Percentiles rank a stretch among this genome's conserved stretches.
Evolutionary conservation across 2,888 invertebrate species (phyloP).

Genomic region (Philaethria dido): DNA sequence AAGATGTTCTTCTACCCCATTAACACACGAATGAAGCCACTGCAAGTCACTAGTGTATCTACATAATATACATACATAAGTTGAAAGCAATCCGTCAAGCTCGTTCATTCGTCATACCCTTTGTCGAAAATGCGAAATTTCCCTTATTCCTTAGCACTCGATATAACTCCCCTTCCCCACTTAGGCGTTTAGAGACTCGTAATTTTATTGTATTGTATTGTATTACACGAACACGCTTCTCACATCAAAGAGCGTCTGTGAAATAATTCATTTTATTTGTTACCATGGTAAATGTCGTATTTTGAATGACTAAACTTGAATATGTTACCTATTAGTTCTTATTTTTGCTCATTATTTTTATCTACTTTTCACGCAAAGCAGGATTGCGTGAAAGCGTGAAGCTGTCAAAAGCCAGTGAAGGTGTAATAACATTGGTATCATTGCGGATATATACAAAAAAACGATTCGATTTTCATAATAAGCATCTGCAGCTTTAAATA

Average conservation of each 20-base stretch:
- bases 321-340: conserved; percentile 2
- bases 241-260: conserved; percentile 66
- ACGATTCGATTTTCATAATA: too few relatives aligned
- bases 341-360: too few relatives aligned
- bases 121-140: conserved; percentile 31
- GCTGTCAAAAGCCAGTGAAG: too few relatives aligned
- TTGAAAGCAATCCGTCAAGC: conserved; percentile 19
- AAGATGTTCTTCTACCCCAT: background rate
- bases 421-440: too few relatives aligned
- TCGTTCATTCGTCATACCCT: conserved; percentile 16
- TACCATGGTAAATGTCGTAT: conserved; percentile 39
- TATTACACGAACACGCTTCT: conserved; percentile 53
- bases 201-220: conserved; percentile 62
- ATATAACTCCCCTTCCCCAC: conserved; percentile 28
- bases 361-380: too few relatives aligned
- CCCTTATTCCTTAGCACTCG: conserved; percentile 23
- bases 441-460: too few relatives aligned
- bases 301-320: conserved; percentile 21
- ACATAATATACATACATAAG: background rate
- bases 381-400: too few relatives aligned
- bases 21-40: background rate
- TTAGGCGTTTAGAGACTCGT: conserved; percentile 46
- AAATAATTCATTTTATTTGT: conserved; percentile 48
- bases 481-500: too few relatives aligned
- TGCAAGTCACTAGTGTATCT: background rate